phyloP scores from a whole-genome alignment of 2,113 vertebrate genomes.

The Podiceps cristatus region DNA sequence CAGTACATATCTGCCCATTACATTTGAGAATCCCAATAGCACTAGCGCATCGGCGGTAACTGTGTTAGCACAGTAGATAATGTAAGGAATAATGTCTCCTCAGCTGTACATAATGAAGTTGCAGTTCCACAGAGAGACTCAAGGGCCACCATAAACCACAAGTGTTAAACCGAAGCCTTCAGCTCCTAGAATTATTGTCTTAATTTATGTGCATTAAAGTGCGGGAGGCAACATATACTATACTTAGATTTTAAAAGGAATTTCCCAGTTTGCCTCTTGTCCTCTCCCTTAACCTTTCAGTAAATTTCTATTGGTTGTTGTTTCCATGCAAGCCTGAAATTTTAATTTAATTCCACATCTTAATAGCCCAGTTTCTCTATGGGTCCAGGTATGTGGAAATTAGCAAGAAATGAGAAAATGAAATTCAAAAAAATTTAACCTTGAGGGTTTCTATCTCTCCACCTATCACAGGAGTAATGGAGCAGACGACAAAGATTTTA shows the following conservation, averaged over 20 bases:
- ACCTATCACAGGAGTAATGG: neutral
- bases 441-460: neutral
- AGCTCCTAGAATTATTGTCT: slow-evolving; percentile 51
- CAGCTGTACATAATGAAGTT: neutral
- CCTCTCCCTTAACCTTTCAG: slow-evolving; percentile 47
- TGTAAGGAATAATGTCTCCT: slow-evolving; percentile 30
- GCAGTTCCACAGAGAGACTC: slow-evolving; percentile 41
- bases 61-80: neutral
- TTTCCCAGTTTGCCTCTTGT: slow-evolving; percentile 58
- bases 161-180: slow-evolving; percentile 53
- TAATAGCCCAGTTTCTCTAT: neutral
- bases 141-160: slow-evolving; percentile 36
- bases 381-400: neutral
- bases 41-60: neutral
- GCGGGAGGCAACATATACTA: neutral
- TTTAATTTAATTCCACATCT: neutral
- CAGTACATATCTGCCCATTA: neutral
- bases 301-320: neutral
- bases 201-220: slow-evolving; percentile 55
- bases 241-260: slow-evolving; percentile 34
- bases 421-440: slow-evolving; percentile 2
- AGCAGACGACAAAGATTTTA: neutral
- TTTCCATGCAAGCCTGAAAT: neutral
- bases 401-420: neutral
- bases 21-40: neutral